Evolutionary conservation across 2,113 vertebrate genomes (phyloP), one percentile per base, ranked within the genome.

Genomic region (Cyanoramphus novaezelandiae): DNA sequence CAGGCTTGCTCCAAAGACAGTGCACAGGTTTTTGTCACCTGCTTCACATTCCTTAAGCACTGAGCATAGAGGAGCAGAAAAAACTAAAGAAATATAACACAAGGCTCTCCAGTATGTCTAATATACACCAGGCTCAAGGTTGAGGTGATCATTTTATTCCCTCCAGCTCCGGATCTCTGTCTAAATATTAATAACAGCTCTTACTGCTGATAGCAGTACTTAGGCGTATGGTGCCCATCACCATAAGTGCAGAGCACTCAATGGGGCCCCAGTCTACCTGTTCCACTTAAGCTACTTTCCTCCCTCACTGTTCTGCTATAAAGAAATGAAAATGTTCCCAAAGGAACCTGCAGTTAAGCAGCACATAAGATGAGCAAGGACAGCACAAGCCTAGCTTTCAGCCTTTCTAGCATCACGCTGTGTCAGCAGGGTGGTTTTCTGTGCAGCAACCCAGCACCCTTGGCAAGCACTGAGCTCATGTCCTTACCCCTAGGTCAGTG

Each of bases 191-290:
- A 24, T 5, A 41, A 18, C 39, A 37, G 16, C 75, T 35, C 62
- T 60, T 24, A 16, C 5, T 55, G 47, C 67, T 86, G 82, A 11
- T 37, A 68, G 55, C 39, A 43, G 57, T 59, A 35, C 57, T 59
- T 35, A 59, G 2, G 33, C 5, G 6, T 35, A 59, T 35, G 13
- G n/a, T 1, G 21, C 23, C 44, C 44, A 35, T 5, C 78, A 35
- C 0, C 0, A 10, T 19, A 23, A 28, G 43, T 17, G 33, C 69
- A 57, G 37, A 62, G 83, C 33, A 35, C 44, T 33, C 5, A 0
- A 29, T 35, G 11, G 50, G 11, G 10, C 19, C 18, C 65, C 53
- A 27, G 17, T 17, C 46, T 29, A 33, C 52, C 52, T n/a, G 28
- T 44, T 35, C 57, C 33, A 29, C 19, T 35, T 53, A 7, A 0